phyloP scores from a whole-genome alignment of 1,140 invertebrate genomes.

The Trichogramma pretiosum region DNA sequence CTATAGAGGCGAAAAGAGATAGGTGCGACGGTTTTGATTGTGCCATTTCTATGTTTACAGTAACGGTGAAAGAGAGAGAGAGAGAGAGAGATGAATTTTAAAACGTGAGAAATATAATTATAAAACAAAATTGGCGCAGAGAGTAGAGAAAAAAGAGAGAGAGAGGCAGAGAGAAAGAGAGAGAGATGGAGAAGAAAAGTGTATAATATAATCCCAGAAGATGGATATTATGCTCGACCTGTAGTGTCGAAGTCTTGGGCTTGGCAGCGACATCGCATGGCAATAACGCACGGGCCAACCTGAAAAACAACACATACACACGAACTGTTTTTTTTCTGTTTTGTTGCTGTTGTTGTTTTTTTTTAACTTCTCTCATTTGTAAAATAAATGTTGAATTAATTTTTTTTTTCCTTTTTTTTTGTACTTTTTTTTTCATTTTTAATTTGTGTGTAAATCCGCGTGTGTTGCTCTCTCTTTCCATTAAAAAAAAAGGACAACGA shows the following conservation, averaged over 20 bases:
- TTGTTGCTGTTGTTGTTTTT: background rate
- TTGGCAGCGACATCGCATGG: constrained; percentile 47
- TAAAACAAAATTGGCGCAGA: too few species aligned
- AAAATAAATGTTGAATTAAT: too few species aligned
- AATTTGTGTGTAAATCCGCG: background rate
- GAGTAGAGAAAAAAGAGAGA: background rate
- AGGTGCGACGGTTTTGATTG: too few species aligned
- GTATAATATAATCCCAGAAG: constrained; percentile 19
- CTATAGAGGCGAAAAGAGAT: too few species aligned
- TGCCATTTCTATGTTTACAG: too few species aligned
- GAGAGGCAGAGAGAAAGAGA: background rate
- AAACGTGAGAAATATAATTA: too few species aligned
- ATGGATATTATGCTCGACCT: constrained; percentile 36
- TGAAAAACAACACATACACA: constrained; percentile 41
- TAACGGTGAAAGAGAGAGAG: too few species aligned
- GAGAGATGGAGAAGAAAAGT: constrained; percentile 23
- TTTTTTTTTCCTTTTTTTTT: background rate
- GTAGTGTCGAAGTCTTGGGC: constrained; percentile 46
- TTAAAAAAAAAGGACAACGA: too few species aligned
- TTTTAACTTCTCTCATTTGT: background rate
- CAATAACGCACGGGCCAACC: constrained; percentile 40
- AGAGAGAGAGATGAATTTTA: too few species aligned
- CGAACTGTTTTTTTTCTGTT: constrained; percentile 6
- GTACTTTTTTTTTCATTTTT: background rate
- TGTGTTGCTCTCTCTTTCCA: too few species aligned